Conservation (phyloP, 2,797 vertebrate genomes). For the Poeciliopsis infans region DNA sequence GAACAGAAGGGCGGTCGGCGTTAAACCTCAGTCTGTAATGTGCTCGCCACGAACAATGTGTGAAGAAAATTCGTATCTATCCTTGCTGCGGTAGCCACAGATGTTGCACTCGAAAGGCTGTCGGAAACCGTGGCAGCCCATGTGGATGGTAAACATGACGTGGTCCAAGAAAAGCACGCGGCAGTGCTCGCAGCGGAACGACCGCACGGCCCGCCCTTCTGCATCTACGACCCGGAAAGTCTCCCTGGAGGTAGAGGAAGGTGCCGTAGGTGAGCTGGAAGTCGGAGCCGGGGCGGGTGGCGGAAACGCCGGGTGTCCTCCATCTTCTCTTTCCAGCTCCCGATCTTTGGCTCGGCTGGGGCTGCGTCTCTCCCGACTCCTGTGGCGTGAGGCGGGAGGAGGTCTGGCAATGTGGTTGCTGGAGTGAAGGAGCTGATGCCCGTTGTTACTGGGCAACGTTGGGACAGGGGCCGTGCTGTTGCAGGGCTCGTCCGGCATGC, state of each 20-base stretch:
- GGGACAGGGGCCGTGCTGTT: constrained; percentile 66
- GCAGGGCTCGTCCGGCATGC: constrained; percentile 90
- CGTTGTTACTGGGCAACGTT: constrained; percentile 75
- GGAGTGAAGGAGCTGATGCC: constrained; percentile 69
- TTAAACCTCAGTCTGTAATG: constrained; percentile 81
- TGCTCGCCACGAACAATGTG: constrained; percentile 97
- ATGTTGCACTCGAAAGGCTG: constrained; percentile 99
- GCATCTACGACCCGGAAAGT: constrained; percentile 88
- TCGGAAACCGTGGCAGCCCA: constrained; percentile 98
- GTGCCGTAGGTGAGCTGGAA: constrained; percentile 70
- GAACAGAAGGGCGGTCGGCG: constrained; percentile 35
- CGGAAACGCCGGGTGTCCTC: constrained; percentile 47
- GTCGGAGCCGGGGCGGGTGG: constrained; percentile 60
- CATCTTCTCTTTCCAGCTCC: constrained; percentile 73
- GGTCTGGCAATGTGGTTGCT: constrained; percentile 69
- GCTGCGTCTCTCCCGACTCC: constrained; percentile 75
- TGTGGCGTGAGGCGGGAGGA: constrained; percentile 50
- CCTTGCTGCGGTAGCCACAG: constrained; percentile 96
- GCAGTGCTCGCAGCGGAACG: constrained; percentile 95
- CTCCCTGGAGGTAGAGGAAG: constrained; percentile 84
- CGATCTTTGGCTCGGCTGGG: constrained; percentile 91
- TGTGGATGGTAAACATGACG: constrained; percentile 99
- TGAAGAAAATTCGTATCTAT: constrained; percentile 98
- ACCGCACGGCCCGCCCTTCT: constrained; percentile 89
- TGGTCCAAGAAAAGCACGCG: constrained; percentile 97